A percentile compares a stretch with the other conserved stretches of the same genome.
Conservation (phyloP, 1,140 invertebrate species). For the Acromyrmex charruanus region DNA sequence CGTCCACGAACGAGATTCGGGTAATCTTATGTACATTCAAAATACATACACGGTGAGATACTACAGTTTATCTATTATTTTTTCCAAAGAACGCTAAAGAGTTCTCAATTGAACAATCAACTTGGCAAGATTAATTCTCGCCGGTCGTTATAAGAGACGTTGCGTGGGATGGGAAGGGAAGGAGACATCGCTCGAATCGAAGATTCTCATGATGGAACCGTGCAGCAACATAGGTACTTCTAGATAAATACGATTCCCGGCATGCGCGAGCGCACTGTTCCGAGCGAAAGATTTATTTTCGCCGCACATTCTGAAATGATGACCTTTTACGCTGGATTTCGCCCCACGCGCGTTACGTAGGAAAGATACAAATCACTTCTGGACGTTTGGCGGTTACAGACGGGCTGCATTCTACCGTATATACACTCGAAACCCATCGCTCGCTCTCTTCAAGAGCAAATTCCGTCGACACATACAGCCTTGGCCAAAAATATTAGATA, state of each 20-base stretch:
- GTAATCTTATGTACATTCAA: conserved; percentile 53
- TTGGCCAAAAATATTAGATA: too few relatives aligned
- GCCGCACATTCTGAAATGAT: conserved; percentile 57
- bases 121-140: conserved; percentile 21
- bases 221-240: conserved; percentile 11
- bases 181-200: conserved; percentile 11
- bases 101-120: conserved; percentile 10
- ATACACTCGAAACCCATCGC: conserved; percentile 28
- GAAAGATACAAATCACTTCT: conserved; percentile 67
- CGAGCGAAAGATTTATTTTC: conserved; percentile 63
- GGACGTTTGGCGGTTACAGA: conserved; percentile 58
- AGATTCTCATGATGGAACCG: conserved; percentile 10
- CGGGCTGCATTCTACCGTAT: conserved; percentile 41
- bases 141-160: neutral
- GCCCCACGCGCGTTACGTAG: conserved; percentile 38
- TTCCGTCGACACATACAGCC: conserved; percentile 25
- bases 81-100: neutral
- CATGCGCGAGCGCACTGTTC: conserved; percentile 17
- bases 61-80: neutral
- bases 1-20: conserved; percentile 47
- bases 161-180: too few relatives aligned
- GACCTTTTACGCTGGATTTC: conserved; percentile 61
- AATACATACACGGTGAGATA: neutral
- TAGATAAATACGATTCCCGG: conserved; percentile 50
- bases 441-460: conserved; percentile 46